A percentile compares a stretch with the other conserved stretches of the same genome.
Conservation (phyloP, 2,113 vertebrate genomes). For the Tetraodon nigroviridis region DNA sequence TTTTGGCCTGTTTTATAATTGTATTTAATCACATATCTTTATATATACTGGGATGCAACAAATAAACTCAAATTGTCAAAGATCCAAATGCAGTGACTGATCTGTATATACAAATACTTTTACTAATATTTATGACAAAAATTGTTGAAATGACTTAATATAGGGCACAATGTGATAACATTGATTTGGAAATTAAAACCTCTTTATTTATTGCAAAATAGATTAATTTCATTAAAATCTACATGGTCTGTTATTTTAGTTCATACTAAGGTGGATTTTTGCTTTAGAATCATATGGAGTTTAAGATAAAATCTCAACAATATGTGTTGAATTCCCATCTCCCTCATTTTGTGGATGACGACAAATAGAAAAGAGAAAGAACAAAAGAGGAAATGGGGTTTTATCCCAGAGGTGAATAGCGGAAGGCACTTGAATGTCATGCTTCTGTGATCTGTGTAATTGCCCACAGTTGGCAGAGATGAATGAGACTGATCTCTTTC, state of each 20-base stretch:
- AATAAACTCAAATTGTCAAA: conserved; percentile 10
- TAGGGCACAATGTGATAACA: conserved; percentile 20
- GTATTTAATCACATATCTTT: conserved; percentile 39
- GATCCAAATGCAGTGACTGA: conserved; percentile 15
- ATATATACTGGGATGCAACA: conserved; percentile 29
- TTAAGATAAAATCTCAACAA: conserved; percentile 23
- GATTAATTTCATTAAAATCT: conserved; percentile 24
- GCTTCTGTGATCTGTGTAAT: conserved; percentile 62
- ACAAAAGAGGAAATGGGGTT: conserved; percentile 32
- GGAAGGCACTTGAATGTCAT: conserved; percentile 88
- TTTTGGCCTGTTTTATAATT: conserved; percentile 25
- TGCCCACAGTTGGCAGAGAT: conserved; percentile 42
- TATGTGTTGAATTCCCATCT: conserved; percentile 12
- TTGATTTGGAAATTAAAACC: background rate
- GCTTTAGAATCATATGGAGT: conserved; percentile 6
- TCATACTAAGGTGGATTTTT: conserved; percentile 26
- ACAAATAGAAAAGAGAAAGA: conserved; percentile 36
- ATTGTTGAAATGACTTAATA: conserved; percentile 16
- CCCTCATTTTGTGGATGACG: conserved; percentile 11
- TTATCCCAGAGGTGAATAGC: conserved; percentile 69
- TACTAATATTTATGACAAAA: conserved; percentile 59
- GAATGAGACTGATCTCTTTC: conserved; percentile 45
- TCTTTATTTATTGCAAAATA: conserved; percentile 10
- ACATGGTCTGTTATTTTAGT: conserved; percentile 10
- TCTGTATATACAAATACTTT: conserved; percentile 60